phyloP scores from a whole-genome alignment of 2,888 invertebrate genomes.

The Nemoura dubitans region DNA sequence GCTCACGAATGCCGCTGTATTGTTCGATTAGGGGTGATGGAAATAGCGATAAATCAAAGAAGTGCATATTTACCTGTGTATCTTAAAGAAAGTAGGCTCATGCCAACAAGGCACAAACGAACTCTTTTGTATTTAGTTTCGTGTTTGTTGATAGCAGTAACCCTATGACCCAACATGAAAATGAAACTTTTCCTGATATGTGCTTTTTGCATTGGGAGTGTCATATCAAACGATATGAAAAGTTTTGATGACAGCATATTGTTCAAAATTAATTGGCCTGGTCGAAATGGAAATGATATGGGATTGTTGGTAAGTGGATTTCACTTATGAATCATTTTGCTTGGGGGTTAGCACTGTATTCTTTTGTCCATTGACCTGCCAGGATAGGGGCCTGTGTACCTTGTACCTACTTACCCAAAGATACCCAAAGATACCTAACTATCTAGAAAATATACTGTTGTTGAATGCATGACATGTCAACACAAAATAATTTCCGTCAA shows the following conservation, averaged over 20 bases:
- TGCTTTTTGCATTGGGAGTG: background rate
- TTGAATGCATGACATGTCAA: too few species aligned
- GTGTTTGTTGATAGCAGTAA: background rate
- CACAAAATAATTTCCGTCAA: too few species aligned
- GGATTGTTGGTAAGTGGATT: constrained; percentile 57
- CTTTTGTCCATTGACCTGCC: too few species aligned
- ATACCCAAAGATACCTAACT: too few species aligned
- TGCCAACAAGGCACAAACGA: constrained; percentile 8
- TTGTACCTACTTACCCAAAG: too few species aligned
- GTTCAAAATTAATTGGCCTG: constrained; percentile 83
- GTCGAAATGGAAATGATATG: constrained; percentile 60
- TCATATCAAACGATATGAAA: constrained; percentile 65
- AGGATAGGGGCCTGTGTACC: too few species aligned
- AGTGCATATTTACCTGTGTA: background rate
- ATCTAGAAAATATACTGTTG: too few species aligned
- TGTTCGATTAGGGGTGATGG: background rate
- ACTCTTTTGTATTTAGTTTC: constrained; percentile 24
- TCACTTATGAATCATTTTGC: background rate
- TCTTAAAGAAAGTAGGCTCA: background rate
- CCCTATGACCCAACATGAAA: background rate
- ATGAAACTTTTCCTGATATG: background rate
- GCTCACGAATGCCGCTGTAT: background rate
- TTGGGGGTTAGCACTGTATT: background rate
- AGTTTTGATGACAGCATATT: constrained; percentile 85
- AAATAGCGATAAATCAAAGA: background rate